Conservation (phyloP, 1,140 invertebrate species). For the Diorhabda elongata region DNA sequence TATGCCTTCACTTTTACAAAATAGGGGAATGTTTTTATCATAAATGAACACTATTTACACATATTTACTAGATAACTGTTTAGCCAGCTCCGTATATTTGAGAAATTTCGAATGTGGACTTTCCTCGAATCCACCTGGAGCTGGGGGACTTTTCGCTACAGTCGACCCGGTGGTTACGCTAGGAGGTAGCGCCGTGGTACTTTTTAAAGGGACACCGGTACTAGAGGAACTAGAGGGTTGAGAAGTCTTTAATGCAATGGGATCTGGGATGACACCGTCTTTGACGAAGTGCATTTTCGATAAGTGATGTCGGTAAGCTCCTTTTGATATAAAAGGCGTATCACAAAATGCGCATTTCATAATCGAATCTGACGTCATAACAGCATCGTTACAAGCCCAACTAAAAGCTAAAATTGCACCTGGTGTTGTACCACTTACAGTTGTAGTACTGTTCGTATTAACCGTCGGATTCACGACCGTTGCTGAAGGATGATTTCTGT, state of each 20-base stretch:
- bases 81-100: constrained; percentile 94
- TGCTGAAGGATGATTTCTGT: constrained; percentile 42
- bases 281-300: constrained; percentile 97
- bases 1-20: constrained; percentile 37
- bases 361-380: constrained; percentile 77
- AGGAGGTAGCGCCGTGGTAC: constrained; percentile 30
- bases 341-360: constrained; percentile 97
- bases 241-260: constrained; percentile 57
- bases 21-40: constrained; percentile 39
- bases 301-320: constrained; percentile 92
- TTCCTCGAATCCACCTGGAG: constrained; percentile 68
- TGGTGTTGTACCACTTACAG: constrained; percentile 56
- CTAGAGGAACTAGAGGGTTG: constrained; percentile 51
- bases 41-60: constrained; percentile 56
- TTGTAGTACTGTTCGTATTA: constrained; percentile 31
- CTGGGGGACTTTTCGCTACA: constrained; percentile 35
- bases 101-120: constrained; percentile 94
- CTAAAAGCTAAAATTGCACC: constrained; percentile 86
- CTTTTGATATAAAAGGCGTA: constrained; percentile 93
- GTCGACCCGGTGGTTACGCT: constrained; percentile 23
- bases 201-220: constrained; percentile 32
- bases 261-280: constrained; percentile 77
- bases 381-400: constrained; percentile 89
- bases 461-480: constrained; percentile 31
- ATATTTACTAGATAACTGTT: constrained; percentile 94